Base-by-base conservation (phyloP, 2,797 vertebrate species). In the Gambusia yucatana region DNA sequence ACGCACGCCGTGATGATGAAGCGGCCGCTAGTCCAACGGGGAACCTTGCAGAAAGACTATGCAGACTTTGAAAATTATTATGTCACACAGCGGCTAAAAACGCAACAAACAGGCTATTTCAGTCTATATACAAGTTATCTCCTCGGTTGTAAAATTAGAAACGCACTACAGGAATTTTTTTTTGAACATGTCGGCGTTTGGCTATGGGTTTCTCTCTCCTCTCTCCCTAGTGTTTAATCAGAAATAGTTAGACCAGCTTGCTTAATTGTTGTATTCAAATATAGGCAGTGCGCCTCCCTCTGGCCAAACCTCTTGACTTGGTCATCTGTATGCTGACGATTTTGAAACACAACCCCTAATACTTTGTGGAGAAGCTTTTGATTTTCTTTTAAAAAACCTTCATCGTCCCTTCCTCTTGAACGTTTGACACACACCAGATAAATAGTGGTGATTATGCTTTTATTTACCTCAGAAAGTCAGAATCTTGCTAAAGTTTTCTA, bases 261-360 rank as follows among this genome's bases (percentile, higher is more conserved):
- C 79, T 70, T 74, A 76, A 82, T 90, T 86, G 57, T 61, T 81
- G 14, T 77, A 82, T 87, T 90, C 82, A 91, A 92, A 92, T 93
- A 85, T 82, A 82, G 76, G 84, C 85, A 85, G 78, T 79, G 83
- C 91, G 92, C 93, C 93, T 87, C 93, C 94, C 86, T 84, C 91
- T 92, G 93, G 93, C 82, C 91, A 85, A 71, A 48, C 75, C 85
- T 85, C 80, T 88, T 72, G 52, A 69, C 77, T 84, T 73, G 75
- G 78, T 84, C 71, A 83, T 81, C 67, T 78, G 76, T 30, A 57
- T 73, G 75, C 77, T 72, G 48, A 70, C 69, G 88, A 87, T 93
- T 93, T 87, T 89, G 69, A 93, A 93, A 92, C 79, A 36, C 16
- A 63, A 16, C 65, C 81, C 61, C 77, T 74, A 52, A 44, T 76